Evolutionary conservation across 2,888 invertebrate species (phyloP), one percentile per base, ranked within the genome.

Genomic region (Malthinus seriepunctatus): DNA sequence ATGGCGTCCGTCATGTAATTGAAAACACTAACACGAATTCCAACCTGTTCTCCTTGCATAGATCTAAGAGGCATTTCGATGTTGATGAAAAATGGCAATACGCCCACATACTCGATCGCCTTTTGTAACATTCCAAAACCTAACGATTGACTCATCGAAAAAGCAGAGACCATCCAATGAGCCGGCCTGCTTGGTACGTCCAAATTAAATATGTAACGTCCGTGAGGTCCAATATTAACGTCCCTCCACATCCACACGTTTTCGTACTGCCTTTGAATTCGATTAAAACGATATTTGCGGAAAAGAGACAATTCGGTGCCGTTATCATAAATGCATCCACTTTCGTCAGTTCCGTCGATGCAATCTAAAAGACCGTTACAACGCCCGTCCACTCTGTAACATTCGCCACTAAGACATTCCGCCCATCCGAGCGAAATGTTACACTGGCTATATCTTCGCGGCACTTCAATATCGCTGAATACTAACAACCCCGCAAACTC

Each of bases 171-270:
- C 82, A 95, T 93, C 97, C 97, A 97, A 69, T 91, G 89, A 0
- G 90, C 93, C 0, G 95, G 95, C 51, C 86, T 79, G 56, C 88
- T 83, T 0, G 94, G 93, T n/a, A 94, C 93, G 35, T 90, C 89
- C 39, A 91, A 81, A 55, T 90, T 91, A 79, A 95, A 94, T 56
- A 95, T 92, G 73, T 84, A 90, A 5, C 95, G 86, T 0, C 95
- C 95, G 78, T 94, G 93, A 12, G 95, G 93, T 0, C 92, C 95
- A 72, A 95, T 93, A 78, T 95, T 95, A 50, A 93, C 88, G 79
- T 96, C 96, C 62, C 89, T 88, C 97, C 97, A 97, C 51, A 96
- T 80, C 97, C 97, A 97, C 56, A 92, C 91, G 78, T 95, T 95
- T 71, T 95, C 94, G 78, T 95, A 97, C 74, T 95, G 92, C 0